A percentile compares a stretch with the other conserved stretches of the same genome.
Conservation (phyloP, 2,797 vertebrate species). For the Gadopsis marmoratus region DNA sequence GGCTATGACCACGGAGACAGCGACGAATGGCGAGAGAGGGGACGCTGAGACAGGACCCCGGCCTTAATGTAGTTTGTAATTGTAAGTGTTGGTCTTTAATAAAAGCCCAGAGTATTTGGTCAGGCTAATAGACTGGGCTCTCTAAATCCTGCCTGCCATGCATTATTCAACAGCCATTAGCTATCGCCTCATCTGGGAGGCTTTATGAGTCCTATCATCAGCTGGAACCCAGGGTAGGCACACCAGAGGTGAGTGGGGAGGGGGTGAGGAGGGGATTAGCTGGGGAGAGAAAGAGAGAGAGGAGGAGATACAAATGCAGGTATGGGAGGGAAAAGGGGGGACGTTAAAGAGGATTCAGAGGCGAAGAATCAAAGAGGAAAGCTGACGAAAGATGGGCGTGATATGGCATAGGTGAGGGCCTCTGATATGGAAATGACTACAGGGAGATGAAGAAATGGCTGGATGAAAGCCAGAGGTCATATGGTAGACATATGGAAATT, state of each 20-base stretch:
- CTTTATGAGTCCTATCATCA: constrained; percentile 83
- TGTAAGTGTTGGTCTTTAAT: constrained; percentile 87
- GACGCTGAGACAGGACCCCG: constrained; percentile 70
- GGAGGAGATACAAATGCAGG: constrained; percentile 63
- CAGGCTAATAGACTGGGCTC: constrained; percentile 85
- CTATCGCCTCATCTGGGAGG: constrained; percentile 83
- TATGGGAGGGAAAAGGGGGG: constrained; percentile 32
- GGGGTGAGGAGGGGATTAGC: constrained; percentile 50
- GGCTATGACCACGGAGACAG: constrained; percentile 56
- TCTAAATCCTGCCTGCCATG: constrained; percentile 84
- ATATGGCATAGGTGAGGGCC: constrained; percentile 60
- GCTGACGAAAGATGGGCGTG: constrained; percentile 64
- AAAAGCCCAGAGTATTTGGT: constrained; percentile 85
- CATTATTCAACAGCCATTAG: constrained; percentile 87
- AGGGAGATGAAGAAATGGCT: constrained; percentile 58
- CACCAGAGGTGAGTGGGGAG: constrained; percentile 61
- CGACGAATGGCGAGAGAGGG: constrained; percentile 51
- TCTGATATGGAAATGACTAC: constrained; percentile 78
- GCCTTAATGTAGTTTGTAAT: constrained; percentile 86
- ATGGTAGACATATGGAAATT: constrained; percentile 54
- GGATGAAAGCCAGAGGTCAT: constrained; percentile 70
- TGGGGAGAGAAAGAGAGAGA: constrained; percentile 40
- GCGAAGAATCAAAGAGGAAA: constrained; percentile 66
- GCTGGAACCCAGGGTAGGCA: constrained; percentile 61
- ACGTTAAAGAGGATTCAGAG: constrained; percentile 56